Percentiles rank a stretch among this genome's conserved stretches.
Conservation (phyloP, 2,888 invertebrate species). For the Lithophane leautieri region DNA sequence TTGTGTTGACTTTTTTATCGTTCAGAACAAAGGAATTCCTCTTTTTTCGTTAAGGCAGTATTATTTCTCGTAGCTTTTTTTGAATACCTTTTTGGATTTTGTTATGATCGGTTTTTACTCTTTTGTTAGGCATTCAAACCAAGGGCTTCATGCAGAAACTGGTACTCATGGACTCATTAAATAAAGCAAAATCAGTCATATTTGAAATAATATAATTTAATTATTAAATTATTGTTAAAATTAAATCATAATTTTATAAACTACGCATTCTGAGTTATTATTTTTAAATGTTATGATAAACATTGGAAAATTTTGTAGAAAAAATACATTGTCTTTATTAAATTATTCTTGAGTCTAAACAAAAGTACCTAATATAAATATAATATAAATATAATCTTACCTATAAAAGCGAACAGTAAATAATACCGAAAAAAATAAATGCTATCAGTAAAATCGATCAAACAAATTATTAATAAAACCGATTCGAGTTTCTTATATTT, state of each 20-base stretch:
- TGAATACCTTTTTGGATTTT: background rate
- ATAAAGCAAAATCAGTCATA: background rate
- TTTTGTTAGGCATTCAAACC: background rate
- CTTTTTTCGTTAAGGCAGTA: background rate
- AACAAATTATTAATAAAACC: background rate
- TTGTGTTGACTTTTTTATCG: conserved; percentile 33
- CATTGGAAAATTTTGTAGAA: background rate
- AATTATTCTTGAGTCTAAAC: no score
- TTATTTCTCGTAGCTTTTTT: background rate
- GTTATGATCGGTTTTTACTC: background rate
- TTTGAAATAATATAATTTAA: conserved; percentile 25
- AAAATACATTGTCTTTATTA: no score
- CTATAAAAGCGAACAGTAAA: conserved; percentile 34
- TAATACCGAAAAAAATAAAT: conserved; percentile 47
- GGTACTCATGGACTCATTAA: background rate
- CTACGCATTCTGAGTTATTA: background rate
- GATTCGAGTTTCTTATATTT: background rate
- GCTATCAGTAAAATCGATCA: conserved; percentile 18
- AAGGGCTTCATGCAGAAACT: background rate
- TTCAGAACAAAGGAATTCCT: background rate
- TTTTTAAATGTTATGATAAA: background rate
- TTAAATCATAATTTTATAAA: background rate
- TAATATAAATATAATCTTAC: conserved; percentile 23
- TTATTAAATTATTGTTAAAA: conserved; percentile 11
- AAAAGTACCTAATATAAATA: background rate